Evolutionary conservation across 1,140 invertebrate species (phyloP).

Genomic region (Formica selysi): DNA sequence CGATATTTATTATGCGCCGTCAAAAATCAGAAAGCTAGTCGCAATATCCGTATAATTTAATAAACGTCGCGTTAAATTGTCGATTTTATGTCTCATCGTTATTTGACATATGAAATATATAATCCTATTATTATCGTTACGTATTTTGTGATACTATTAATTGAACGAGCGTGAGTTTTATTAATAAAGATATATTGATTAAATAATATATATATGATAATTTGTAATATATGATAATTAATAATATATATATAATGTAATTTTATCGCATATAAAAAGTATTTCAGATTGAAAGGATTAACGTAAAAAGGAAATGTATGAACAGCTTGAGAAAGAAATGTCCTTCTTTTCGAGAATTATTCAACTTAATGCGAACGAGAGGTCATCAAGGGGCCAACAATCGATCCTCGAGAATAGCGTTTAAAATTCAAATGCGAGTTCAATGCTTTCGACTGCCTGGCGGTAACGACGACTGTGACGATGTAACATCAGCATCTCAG

Average conservation of each 20-base stretch:
- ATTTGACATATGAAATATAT: not conserved
- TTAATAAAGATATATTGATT: not conserved
- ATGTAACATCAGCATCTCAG: constrained; percentile 38
- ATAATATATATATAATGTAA: not conserved
- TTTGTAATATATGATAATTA: not conserved
- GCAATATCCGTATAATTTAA: not conserved
- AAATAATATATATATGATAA: not conserved
- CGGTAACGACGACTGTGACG: constrained; percentile 42
- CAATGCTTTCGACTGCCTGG: constrained; percentile 52
- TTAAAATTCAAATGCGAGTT: constrained; percentile 73
- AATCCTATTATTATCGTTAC: not conserved
- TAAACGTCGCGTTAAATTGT: not conserved
- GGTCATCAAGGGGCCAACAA: constrained; percentile 64
- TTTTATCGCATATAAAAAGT: not conserved
- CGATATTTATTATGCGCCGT: not conserved
- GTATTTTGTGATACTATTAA: constrained; percentile 7
- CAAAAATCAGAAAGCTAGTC: not conserved
- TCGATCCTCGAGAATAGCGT: constrained; percentile 56
- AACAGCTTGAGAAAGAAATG: constrained; percentile 19
- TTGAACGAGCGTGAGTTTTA: not conserved
- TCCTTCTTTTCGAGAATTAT: constrained; percentile 54
- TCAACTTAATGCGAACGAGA: constrained; percentile 70
- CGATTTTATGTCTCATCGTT: not conserved
- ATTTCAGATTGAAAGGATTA: not conserved
- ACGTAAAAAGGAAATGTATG: constrained; percentile 9